Percentiles rank a stretch among this genome's conserved stretches.
These are phyloP conservation scores for Ranitomeya variabilis DNA, from an alignment of 2,113 vertebrate species.

Conservation along the genomic window DNA sequence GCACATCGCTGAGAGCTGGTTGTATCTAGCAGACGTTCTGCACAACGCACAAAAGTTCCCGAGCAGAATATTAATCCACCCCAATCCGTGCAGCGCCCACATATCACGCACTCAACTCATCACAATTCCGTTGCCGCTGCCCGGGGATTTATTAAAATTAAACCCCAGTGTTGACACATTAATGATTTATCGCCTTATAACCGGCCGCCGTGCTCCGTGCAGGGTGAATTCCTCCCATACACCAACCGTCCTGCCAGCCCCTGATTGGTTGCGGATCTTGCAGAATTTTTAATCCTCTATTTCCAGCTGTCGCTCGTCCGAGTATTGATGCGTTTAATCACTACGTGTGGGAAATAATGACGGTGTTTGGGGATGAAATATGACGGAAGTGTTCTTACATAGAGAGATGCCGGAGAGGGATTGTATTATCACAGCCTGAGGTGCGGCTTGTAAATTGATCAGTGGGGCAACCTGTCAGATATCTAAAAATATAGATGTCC, in stretches of 20 bases:
- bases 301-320: background rate
- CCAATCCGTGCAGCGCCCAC: background rate
- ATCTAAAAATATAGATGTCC: background rate
- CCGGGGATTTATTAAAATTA: constrained; percentile 51
- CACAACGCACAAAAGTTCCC: background rate
- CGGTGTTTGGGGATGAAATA: constrained; percentile 19
- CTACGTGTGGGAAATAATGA: constrained; percentile 17
- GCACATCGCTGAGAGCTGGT: background rate
- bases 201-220: constrained; percentile 5
- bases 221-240: constrained; percentile 27
- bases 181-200: constrained; percentile 52
- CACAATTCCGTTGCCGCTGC: background rate
- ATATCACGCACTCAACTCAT: background rate
- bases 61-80: constrained; percentile 30
- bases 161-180: constrained; percentile 46
- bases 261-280: constrained; percentile 44
- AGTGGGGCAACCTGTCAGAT: background rate
- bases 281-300: constrained; percentile 36
- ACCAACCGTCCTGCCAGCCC: constrained; percentile 27
- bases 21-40: background rate
- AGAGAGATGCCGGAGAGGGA: background rate
- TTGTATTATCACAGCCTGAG: background rate
- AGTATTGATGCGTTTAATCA: constrained; percentile 20
- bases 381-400: constrained; percentile 4
- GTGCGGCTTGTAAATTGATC: background rate